Base-by-base conservation (phyloP, 1,140 invertebrate species). In the Drosophila neocordata region DNA sequence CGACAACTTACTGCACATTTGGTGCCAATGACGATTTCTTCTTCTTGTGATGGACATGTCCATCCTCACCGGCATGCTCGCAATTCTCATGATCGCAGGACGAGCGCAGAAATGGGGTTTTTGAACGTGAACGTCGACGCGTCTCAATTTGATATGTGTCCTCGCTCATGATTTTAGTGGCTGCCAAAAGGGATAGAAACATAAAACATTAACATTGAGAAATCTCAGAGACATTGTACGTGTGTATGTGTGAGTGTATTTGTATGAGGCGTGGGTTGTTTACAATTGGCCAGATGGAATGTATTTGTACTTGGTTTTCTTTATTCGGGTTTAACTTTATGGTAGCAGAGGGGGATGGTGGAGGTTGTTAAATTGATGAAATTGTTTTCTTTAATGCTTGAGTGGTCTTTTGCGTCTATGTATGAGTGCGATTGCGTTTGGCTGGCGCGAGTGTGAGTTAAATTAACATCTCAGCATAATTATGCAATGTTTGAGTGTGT, bases 51-150 rank as follows among this genome's bases (percentile, higher is more conserved):
- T 91, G 80, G 62, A 75, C 78, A 77, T 93, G 93, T 5, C 84
- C 87, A 66, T 94, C 92, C 35, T 93, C 93, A 6, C 92, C 92
- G 48, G 82, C 91, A 51, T 92, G 92, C 22, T 85, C 82, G 65
- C 92, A 93, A 53, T 92, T 92, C 73, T 93, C 93, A 66, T 92
- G 92, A 78, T 94, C 93, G 73, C 92, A 93, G 76, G 90, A 93
- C 59, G 93, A 93, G 65, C 92, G 92, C 44, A 93, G 77, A 79
- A 94, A 94, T 66, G 94, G 94, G 71, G 94, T 94, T 78, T 93
- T 94, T 20, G 94, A 94, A 57, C 94, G 92, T 70, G 94, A 94
- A 89, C 94, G 93, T 88, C 92, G 93, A 85, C 93, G 91, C 57
- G 89, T 91, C 34, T 90, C 89, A 62, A 91, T 91, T 37, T 90